Evolutionary conservation across 2,797 vertebrate genomes (phyloP).

Genomic region (Protosalanx chinensis): DNA sequence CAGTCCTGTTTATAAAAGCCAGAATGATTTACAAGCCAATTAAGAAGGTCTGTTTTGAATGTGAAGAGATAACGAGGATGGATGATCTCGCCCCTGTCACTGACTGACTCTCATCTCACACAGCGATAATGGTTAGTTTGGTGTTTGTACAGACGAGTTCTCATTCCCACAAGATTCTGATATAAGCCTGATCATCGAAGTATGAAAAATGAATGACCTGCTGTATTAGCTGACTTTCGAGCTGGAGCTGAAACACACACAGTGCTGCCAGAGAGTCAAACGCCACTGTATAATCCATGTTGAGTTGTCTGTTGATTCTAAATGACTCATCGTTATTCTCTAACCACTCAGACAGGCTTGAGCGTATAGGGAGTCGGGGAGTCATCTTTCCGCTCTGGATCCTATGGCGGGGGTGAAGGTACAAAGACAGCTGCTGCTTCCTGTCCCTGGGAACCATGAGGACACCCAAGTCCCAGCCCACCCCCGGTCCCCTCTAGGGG

Average conservation of each 20-base stretch:
- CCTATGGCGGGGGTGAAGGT: constrained; percentile 47
- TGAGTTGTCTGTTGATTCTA: too few species aligned
- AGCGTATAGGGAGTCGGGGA: constrained; percentile 22
- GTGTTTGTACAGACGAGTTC: neutral
- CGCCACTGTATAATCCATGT: too few species aligned
- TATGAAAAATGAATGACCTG: neutral
- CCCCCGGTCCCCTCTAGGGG: constrained; percentile 15
- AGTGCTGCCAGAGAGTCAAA: too few species aligned
- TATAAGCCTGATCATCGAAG: neutral
- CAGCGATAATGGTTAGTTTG: neutral
- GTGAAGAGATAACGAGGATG: constrained; percentile 38
- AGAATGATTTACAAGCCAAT: constrained; percentile 44
- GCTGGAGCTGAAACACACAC: too few species aligned
- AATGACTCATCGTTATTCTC: too few species aligned
- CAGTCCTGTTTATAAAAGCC: constrained; percentile 34
- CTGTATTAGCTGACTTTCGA: too few species aligned
- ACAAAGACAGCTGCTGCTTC: constrained; percentile 55
- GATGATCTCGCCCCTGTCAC: constrained; percentile 13
- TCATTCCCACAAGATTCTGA: neutral
- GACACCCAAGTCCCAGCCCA: constrained; percentile 53
- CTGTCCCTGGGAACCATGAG: constrained; percentile 59
- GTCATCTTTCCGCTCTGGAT: constrained; percentile 30
- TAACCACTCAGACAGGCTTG: neutral
- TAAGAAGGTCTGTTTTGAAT: constrained; percentile 23
- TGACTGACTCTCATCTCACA: neutral